Evolutionary conservation across 2,888 invertebrate genomes (phyloP).

Genomic region (Escarpia spicata): DNA sequence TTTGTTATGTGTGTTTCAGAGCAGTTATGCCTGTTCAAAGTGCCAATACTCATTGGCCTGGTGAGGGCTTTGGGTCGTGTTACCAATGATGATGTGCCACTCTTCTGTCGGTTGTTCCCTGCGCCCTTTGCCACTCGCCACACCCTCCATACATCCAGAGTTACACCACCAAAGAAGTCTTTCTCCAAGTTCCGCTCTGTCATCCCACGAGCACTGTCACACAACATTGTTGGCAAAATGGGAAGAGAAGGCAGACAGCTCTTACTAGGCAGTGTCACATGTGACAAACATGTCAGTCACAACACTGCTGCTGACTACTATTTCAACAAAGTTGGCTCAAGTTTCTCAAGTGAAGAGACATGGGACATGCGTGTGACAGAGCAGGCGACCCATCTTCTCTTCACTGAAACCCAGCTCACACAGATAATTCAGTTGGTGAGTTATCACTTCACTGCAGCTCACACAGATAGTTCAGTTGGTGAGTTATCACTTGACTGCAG

Average conservation of each 20-base stretch:
- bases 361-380: not conserved
- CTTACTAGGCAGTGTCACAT: not conserved
- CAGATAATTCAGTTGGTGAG: slow-evolving; percentile 60
- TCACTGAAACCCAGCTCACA: slow-evolving; percentile 59
- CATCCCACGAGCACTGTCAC: slow-evolving; percentile 88
- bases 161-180: slow-evolving; percentile 48
- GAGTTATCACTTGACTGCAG: not conserved
- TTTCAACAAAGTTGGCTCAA: slow-evolving; percentile 91
- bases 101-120: slow-evolving; percentile 87
- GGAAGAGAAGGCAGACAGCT: not conserved
- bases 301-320: slow-evolving; percentile 75
- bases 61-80: slow-evolving; percentile 92
- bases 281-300: slow-evolving; percentile 71
- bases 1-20: slow-evolving; percentile 63
- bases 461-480: slow-evolving; percentile 51
- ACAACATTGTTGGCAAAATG: slow-evolving; percentile 36
- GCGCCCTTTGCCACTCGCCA: slow-evolving; percentile 68
- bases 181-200: slow-evolving; percentile 77
- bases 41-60: slow-evolving; percentile 88
- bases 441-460: slow-evolving; percentile 47
- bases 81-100: slow-evolving; percentile 77
- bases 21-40: slow-evolving; percentile 84
- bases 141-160: not conserved
- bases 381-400: slow-evolving; percentile 50
- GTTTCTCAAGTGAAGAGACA: slow-evolving; percentile 71